Percentiles rank a stretch among this genome's conserved stretches.
phyloP scores from a whole-genome alignment of 2,797 vertebrate genomes.

The Bradypodion ventrale region DNA sequence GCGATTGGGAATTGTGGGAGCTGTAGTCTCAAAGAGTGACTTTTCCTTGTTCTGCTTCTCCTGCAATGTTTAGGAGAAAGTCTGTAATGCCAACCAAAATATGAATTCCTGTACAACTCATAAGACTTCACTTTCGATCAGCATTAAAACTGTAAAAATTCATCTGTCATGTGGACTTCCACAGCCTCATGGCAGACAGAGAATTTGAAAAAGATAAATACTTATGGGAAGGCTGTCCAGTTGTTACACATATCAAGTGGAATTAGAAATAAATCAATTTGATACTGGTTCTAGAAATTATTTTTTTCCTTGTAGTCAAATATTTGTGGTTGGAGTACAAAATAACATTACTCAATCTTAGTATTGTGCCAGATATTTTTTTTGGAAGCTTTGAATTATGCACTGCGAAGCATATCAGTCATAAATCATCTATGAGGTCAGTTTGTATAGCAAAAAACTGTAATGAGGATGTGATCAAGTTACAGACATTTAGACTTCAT shows the following conservation, averaged over 20 bases:
- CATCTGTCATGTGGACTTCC: slow-evolving; percentile 22
- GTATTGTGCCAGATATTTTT: slow-evolving; percentile 65
- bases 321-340: slow-evolving; percentile 66
- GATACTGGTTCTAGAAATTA: slow-evolving; percentile 43
- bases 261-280: slow-evolving; percentile 59
- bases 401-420: slow-evolving; percentile 52
- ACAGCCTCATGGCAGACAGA: neutral
- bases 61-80: neutral
- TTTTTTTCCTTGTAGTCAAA: slow-evolving; percentile 51
- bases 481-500: slow-evolving; percentile 76
- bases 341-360: slow-evolving; percentile 65
- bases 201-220: slow-evolving; percentile 48
- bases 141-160: neutral
- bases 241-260: slow-evolving; percentile 39
- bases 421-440: slow-evolving; percentile 75
- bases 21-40: neutral
- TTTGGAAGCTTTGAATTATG: slow-evolving; percentile 68
- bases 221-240: slow-evolving; percentile 19
- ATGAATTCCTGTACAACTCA: neutral
- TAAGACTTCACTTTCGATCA: slow-evolving; percentile 13
- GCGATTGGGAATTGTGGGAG: neutral
- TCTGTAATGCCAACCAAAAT: neutral
- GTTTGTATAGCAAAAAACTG: slow-evolving; percentile 69
- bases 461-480: slow-evolving; percentile 74
- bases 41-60: neutral